Evolutionary conservation across 1,140 invertebrate species (phyloP).

Genomic region (Leptoteleia sp.): DNA sequence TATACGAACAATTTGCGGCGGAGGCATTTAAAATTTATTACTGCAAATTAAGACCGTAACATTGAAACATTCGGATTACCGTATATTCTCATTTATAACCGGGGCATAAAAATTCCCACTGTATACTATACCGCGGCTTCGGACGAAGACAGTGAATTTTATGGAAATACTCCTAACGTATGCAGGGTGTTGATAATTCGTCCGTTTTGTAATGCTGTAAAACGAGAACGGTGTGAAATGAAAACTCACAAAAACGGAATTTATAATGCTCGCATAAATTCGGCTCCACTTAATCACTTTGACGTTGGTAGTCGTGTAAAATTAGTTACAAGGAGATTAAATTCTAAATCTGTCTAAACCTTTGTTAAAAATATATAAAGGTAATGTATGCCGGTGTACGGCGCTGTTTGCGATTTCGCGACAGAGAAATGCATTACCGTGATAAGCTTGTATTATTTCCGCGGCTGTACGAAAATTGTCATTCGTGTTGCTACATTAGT

Average conservation of each 20-base stretch:
- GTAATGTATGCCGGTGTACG: neutral
- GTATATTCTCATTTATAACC: slow-evolving; percentile 23
- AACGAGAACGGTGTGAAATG: neutral
- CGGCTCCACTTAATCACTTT: slow-evolving; percentile 3
- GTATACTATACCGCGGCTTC: neutral
- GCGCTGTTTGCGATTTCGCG: slow-evolving; percentile 8
- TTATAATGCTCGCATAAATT: slow-evolving; percentile 13
- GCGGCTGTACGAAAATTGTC: slow-evolving; percentile 32
- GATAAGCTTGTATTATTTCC: slow-evolving; percentile 52
- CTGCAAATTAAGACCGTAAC: slow-evolving; percentile 13
- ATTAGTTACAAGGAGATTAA: slow-evolving; percentile 15
- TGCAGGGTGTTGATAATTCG: slow-evolving; percentile 10
- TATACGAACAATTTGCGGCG: slow-evolving; percentile 3
- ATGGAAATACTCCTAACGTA: slow-evolving; percentile 12
- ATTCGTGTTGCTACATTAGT: slow-evolving; percentile 43
- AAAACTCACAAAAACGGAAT: slow-evolving; percentile 1
- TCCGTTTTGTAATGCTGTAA: neutral
- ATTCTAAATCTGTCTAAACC: slow-evolving; percentile 29
- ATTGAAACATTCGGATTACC: slow-evolving; percentile 15
- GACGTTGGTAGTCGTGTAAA: neutral
- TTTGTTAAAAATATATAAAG: slow-evolving; percentile 11
- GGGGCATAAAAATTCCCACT: slow-evolving; percentile 1
- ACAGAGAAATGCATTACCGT: slow-evolving; percentile 6
- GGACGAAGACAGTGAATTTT: slow-evolving; percentile 15
- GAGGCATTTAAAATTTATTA: slow-evolving; percentile 13